Evolutionary conservation across 2,888 invertebrate genomes (phyloP).

Genomic region (Spicauda simplicius): DNA sequence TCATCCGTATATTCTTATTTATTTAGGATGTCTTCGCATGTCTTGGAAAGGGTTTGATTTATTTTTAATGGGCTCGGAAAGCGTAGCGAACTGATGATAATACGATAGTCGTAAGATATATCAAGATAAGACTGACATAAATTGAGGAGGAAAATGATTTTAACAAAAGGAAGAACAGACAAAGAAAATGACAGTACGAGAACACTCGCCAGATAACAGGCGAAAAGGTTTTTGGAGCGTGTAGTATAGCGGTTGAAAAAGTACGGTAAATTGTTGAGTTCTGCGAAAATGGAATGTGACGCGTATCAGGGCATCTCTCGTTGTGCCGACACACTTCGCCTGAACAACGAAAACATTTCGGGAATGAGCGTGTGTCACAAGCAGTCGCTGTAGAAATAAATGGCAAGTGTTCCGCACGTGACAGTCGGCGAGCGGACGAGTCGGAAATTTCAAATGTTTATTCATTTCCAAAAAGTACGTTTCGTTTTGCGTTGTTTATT

Average conservation of each 20-base stretch:
- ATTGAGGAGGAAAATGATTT: conserved; percentile 29
- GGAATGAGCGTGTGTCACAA: conserved; percentile 63
- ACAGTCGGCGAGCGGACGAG: conserved; percentile 48
- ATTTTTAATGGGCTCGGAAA: neutral
- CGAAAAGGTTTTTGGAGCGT: conserved; percentile 26
- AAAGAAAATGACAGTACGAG: conserved; percentile 17
- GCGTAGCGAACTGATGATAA: conserved; percentile 10
- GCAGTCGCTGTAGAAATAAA: conserved; percentile 58
- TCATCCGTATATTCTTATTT: too few relatives aligned
- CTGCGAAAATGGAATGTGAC: conserved; percentile 49
- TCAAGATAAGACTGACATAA: conserved; percentile 16
- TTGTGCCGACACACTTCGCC: conserved; percentile 47
- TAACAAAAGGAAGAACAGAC: conserved; percentile 22
- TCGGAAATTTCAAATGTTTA: conserved; percentile 53
- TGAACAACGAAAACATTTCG: conserved; percentile 63
- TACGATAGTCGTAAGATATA: conserved; percentile 19
- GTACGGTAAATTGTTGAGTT: conserved; percentile 50
- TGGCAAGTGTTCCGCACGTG: conserved; percentile 53
- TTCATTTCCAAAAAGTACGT: conserved; percentile 36
- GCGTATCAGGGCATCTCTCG: conserved; percentile 45
- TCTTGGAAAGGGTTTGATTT: neutral
- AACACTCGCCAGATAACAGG: conserved; percentile 25
- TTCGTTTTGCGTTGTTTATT: conserved; percentile 23
- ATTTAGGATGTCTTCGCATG: neutral
- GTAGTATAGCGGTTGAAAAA: conserved; percentile 47